Base-by-base conservation (phyloP, 2,113 vertebrate species). In the Chlamydotis undulata region DNA sequence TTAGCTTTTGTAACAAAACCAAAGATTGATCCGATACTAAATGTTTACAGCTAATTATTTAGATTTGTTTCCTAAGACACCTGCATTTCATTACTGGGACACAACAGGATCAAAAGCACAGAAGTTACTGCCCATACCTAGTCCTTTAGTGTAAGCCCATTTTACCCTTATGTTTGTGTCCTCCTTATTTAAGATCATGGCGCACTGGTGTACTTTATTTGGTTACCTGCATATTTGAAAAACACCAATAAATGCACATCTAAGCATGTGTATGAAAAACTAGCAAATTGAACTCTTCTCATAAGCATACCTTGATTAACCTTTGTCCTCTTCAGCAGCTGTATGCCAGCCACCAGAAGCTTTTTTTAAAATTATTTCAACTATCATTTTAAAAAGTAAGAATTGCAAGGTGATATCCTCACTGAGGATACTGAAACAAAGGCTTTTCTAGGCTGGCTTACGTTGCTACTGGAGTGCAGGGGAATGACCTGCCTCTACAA, bases 121-220 rank as follows among this genome's bases (percentile, higher is more conserved):
- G 7, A 45, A 82, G 45, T 64, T 29, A 60, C 18, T 89, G 55
- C 29, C 45, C 19, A 3, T 29, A 88, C n/a, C 14, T 26, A 10
- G 14, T 31, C 35, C 14, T 67, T 73, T 7, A 17, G 19, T 19
- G 53, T n/a, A 24, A 82, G 29, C n/a, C 63, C 18, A 4, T n/a
- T 76, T 61, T n/a, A 0, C 12, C 16, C 50, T 73, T 6, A 19
- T 3, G 19, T 23, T 61, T 78, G 16, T 45, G 29, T 22, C 23
- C 0, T 0, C 33, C 29, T 60, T 28, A n/a, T 17, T 67, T 9
- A 47, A 68, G 31, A 41, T 61, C 28, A 35, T 10, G 1, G 41
- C 14, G 6, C 19, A 74, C 49, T 2, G 11, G 14, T 26, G 50
- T n/a, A 17, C 49, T 57, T 23, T n/a, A 19, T 56, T 71, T 64